These are phyloP conservation scores for Eilema caniola DNA, from an alignment of 2,888 invertebrate species.

Conservation along the genomic window DNA sequence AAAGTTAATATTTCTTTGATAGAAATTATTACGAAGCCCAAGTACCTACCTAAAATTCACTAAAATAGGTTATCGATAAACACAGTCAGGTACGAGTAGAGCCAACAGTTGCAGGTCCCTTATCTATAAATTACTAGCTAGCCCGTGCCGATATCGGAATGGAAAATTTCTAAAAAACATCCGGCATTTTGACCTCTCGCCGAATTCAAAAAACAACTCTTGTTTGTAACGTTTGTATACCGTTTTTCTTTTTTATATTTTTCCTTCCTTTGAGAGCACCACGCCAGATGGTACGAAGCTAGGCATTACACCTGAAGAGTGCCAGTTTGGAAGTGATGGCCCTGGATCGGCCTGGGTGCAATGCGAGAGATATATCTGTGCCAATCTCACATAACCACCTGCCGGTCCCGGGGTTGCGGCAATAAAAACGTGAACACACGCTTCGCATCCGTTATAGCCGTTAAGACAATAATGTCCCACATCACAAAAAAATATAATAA, in stretches of 20 bases:
- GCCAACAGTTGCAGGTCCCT: neutral
- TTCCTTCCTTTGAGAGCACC: neutral
- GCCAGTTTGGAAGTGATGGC: too few species aligned
- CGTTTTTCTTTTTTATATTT: neutral
- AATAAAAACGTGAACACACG: too few species aligned
- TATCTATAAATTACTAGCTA: neutral
- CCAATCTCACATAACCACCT: too few species aligned
- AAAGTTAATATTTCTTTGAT: slow-evolving; percentile 1
- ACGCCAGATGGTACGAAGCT: too few species aligned
- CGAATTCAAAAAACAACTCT: neutral
- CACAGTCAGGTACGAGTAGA: neutral
- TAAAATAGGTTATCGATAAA: slow-evolving; percentile 34
- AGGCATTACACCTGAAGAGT: too few species aligned
- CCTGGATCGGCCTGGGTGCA: too few species aligned
- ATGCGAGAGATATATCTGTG: too few species aligned
- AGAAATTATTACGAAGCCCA: neutral
- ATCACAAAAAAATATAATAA: neutral
- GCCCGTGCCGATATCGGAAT: neutral
- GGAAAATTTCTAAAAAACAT: neutral
- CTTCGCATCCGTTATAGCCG: too few species aligned
- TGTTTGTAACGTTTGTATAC: neutral
- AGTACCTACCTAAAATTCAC: neutral
- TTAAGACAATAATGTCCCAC: neutral
- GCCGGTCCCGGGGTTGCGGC: too few species aligned
- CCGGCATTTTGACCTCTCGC: neutral